Evolutionary conservation across 2,113 vertebrate genomes (phyloP).

Genomic region (Helogale parvula): DNA sequence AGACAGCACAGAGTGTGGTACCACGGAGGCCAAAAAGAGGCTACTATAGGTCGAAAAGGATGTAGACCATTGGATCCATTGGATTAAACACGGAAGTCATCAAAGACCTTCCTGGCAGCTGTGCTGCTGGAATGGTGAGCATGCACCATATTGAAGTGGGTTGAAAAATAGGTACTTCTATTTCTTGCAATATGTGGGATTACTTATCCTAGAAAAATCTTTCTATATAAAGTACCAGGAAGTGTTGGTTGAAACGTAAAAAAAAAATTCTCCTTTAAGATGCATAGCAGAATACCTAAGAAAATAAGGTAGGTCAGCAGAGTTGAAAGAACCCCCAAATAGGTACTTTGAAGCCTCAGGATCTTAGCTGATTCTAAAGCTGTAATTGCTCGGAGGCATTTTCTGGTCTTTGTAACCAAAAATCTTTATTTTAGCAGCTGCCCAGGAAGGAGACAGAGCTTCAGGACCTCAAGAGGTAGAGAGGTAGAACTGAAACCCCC

Average conservation of each 20-base stretch:
- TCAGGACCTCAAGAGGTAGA: background rate
- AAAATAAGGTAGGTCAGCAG: background rate
- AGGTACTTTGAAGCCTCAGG: background rate
- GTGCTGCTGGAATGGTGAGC: background rate
- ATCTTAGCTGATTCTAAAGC: background rate
- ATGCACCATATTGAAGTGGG: background rate
- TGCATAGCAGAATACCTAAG: background rate
- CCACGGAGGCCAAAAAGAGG: background rate
- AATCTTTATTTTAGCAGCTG: background rate
- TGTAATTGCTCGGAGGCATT: background rate
- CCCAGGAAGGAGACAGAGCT: background rate
- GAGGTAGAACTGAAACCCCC: background rate
- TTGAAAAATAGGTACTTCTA: background rate
- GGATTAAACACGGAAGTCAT: background rate
- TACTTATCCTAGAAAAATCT: slow-evolving; percentile 21
- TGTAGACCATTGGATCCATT: background rate
- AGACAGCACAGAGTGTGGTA: background rate
- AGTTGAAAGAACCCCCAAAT: background rate
- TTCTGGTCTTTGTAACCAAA: background rate
- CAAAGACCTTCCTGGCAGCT: background rate
- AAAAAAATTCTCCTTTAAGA: background rate
- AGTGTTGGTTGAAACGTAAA: background rate
- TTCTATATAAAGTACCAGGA: background rate
- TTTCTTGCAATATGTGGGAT: background rate
- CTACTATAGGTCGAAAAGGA: background rate